A percentile compares a stretch with the other conserved stretches of the same genome.
These are phyloP conservation scores for Sciaenops ocellatus DNA, from an alignment of 2,797 vertebrate genomes.

Conservation along the genomic window DNA sequence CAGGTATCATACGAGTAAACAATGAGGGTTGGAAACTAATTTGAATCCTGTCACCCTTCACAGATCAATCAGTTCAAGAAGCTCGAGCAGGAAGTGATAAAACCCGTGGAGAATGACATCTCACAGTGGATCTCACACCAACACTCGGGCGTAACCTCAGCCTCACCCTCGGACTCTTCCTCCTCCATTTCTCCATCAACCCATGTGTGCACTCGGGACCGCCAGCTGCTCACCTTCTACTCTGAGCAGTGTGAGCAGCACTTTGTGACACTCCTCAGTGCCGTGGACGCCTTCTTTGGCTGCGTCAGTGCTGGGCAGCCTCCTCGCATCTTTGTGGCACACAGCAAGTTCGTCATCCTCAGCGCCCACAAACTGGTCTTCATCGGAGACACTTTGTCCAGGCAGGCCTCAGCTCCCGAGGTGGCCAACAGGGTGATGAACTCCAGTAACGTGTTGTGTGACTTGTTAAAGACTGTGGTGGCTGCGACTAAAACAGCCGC, in stretches of 20 bases:
- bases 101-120: conserved; percentile 95
- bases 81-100: conserved; percentile 95
- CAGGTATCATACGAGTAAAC: too few species aligned
- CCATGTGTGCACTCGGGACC: conserved; percentile 83
- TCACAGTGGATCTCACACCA: conserved; percentile 89
- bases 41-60: conserved; percentile 8
- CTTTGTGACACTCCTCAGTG: conserved; percentile 92
- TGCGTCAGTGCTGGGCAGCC: conserved; percentile 92
- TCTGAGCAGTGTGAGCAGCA: conserved; percentile 95
- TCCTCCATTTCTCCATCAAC: conserved; percentile 58
- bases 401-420: conserved; percentile 89
- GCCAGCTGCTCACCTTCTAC: conserved; percentile 93
- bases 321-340: conserved; percentile 95
- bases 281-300: conserved; percentile 94
- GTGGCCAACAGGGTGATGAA: conserved; percentile 93
- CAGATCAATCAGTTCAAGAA: conserved; percentile 96
- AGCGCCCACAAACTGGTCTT: conserved; percentile 98
- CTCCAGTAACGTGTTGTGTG: conserved; percentile 94
- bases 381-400: conserved; percentile 94
- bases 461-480: conserved; percentile 94
- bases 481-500: conserved; percentile 93
- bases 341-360: conserved; percentile 97
- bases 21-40: conserved; percentile 9
- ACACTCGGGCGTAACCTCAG: conserved; percentile 41
- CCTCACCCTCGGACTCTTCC: conserved; percentile 68